Evolutionary conservation across 1,140 invertebrate species (phyloP), one percentile per base, ranked within the genome.

Genomic region (Drosophila parabipectinata): DNA sequence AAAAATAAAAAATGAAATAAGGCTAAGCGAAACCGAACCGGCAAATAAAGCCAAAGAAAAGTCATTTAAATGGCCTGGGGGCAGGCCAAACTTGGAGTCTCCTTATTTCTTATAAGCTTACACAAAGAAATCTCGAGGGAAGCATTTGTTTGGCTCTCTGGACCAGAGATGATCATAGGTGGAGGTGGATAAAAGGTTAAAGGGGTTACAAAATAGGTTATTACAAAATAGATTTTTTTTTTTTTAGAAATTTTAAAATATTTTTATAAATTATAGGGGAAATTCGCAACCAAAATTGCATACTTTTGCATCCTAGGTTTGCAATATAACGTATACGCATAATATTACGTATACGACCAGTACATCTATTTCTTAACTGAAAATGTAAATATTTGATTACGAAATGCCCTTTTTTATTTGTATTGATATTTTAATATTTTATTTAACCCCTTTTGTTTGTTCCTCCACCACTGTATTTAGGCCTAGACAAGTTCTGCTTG

Each of bases 401-500:
- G 8, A 5, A 3, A 6, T 3, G 9, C 3, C 0, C 10, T 2
- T 12, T 0, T 15, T 1, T 1, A 1, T 4, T 3, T 28, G 1
- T 28, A 28, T 1, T 7, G 0, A 28, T 28, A 6, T 28, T 28
- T 28, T 10, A 18, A 21, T 15, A 14, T 21, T 5, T 9, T 9
- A 12, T 1, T 0, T 0, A 4, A 14, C n/a, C 18, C 79, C 71
- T 53, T 47, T 53, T 48, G 32, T 15, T 0, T 0, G 1, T 12
- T 15, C 48, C 55, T 7, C 21, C 61, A 59, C 55, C 78, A 28
- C 55, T 87, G 78, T 4, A 45, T 34, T 84, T 81, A 67, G 77
- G 78, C 78, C 78, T 87, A 75, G 82, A 87, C 82, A 82, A 87
- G 82, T 87, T 85, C 82, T 87, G 75, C 82, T 85, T 85, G 82